phyloP scores from a whole-genome alignment of 2,888 invertebrate genomes.

The Bembecia ichneumoniformis region DNA sequence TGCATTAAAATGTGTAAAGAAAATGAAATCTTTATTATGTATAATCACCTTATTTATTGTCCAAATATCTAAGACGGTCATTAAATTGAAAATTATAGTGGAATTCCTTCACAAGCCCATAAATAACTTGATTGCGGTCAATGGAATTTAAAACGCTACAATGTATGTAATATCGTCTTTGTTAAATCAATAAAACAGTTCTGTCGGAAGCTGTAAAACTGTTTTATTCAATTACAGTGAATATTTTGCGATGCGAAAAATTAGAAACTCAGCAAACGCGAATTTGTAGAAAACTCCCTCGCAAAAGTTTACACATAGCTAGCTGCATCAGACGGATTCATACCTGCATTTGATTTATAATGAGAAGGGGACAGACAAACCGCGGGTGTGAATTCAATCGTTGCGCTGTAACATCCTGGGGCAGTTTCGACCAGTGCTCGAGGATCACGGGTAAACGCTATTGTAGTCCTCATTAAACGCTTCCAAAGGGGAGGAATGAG shows the following conservation, averaged over 20 bases:
- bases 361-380: slow-evolving; percentile 55
- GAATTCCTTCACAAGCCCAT: slow-evolving; percentile 9
- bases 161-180: background rate
- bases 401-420: slow-evolving; percentile 25
- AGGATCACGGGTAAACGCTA: slow-evolving; percentile 24
- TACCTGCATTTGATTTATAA: slow-evolving; percentile 71
- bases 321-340: slow-evolving; percentile 54
- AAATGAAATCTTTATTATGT: slow-evolving; percentile 35
- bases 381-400: slow-evolving; percentile 61
- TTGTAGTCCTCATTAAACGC: slow-evolving; percentile 11
- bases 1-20: slow-evolving; percentile 23
- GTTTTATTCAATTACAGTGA: background rate
- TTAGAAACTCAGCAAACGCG: slow-evolving; percentile 7
- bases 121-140: slow-evolving; percentile 6
- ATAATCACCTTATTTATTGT: slow-evolving; percentile 42
- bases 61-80: slow-evolving; percentile 24
- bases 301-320: slow-evolving; percentile 36
- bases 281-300: slow-evolving; percentile 13
- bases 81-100: slow-evolving; percentile 25
- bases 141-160: slow-evolving; percentile 1
- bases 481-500: slow-evolving; percentile 12
- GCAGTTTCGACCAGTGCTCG: slow-evolving; percentile 27
- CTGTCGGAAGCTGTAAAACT: background rate
- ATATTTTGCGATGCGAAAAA: slow-evolving; percentile 1
- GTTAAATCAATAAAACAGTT: background rate